Base-by-base conservation (phyloP, 2,888 invertebrate genomes). In the Stratiomys singularior region DNA sequence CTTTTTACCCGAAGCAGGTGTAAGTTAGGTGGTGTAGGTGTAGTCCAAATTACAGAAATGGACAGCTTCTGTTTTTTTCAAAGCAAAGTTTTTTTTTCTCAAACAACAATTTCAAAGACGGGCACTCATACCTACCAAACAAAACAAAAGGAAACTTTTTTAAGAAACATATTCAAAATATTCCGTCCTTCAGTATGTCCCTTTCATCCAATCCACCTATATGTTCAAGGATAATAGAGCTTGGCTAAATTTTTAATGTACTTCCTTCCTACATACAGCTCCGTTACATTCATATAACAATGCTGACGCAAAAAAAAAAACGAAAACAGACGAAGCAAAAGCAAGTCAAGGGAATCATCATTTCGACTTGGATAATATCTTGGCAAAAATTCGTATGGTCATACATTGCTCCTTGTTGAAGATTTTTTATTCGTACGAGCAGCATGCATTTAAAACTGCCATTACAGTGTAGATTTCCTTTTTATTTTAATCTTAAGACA, bases 341-440 rank as follows among this genome's bases (percentile, higher is more conserved):
- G n/a, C n/a, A n/a, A n/a, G n/a, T n/a, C n/a, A n/a, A n/a, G n/a
- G 23, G 18, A 25, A 11, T 21, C 60, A 25, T 25, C 60, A 60
- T 60, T 60, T 18, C 11, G 23, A 25, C 21, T 60, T 25, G 23
- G 21, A 60, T 30, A 64, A 64, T 30, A n/a, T 64, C 28, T 64
- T 64, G 64, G 30, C 64, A 64, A 64, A 64, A 64, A 64, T 30
- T 60, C 28, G 27, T 64, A 25, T 30, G 64, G 64, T 30, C 64
- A 64, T 64, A 28, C 28, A 28, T 64, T 27, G 1, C n/a, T 9
- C 37, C 9, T 37, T 13, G 64, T 5, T 30, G 64, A 64, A 15
- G 5, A 30, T 11, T 52, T n/a, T 52, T 13, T 52, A 52, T 52
- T 52, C 7, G n/a, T 4, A n/a, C 4, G 52, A 15, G 52, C 15